phyloP scores from a whole-genome alignment of 1,140 invertebrate species.

The Tribolium madens region DNA sequence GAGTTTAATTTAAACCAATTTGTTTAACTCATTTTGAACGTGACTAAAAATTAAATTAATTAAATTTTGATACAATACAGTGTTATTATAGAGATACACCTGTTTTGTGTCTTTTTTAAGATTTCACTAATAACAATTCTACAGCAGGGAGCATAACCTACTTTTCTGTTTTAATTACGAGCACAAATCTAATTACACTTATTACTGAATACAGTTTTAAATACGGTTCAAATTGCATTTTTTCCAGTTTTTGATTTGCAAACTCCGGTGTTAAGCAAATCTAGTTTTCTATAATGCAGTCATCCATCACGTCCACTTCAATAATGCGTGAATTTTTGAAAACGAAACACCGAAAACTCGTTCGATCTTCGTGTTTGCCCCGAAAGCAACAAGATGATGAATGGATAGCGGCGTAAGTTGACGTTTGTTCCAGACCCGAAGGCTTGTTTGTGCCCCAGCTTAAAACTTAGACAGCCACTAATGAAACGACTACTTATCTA shows the following conservation, averaged over 20 bases:
- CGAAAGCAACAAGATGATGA: conserved; percentile 14
- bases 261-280: not conserved
- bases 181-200: too few relatives aligned
- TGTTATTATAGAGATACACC: too few relatives aligned
- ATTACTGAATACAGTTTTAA: too few relatives aligned
- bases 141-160: too few relatives aligned
- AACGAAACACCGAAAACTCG: not conserved
- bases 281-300: too few relatives aligned
- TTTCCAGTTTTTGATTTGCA: not conserved
- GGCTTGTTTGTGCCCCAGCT: conserved; percentile 18
- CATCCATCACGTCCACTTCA: not conserved
- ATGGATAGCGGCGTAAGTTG: conserved; percentile 15
- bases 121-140: too few relatives aligned
- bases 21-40: too few relatives aligned
- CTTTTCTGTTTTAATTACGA: too few relatives aligned
- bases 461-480: conserved; percentile 31
- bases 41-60: too few relatives aligned
- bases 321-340: not conserved
- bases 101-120: too few relatives aligned
- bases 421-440: not conserved
- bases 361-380: not conserved
- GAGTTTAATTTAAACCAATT: too few relatives aligned
- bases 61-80: too few relatives aligned
- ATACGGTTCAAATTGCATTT: not conserved
- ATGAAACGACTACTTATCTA: conserved; percentile 24